Base-by-base conservation (phyloP, 2,113 vertebrate genomes). In the Formicarius rufipectus region DNA sequence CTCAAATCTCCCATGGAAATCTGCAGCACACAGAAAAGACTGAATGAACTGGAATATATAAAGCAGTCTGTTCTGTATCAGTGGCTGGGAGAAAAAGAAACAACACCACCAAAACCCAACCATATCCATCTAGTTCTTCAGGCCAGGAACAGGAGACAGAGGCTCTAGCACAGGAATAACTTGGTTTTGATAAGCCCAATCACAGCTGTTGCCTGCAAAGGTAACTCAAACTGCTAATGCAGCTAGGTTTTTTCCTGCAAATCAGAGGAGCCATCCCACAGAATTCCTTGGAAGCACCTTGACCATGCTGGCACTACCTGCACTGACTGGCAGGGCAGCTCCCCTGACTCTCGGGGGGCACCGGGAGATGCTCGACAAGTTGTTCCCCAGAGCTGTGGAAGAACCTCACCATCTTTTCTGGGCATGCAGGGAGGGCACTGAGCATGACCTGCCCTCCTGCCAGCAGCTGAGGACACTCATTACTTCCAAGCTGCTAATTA, bases 391-490 rank as follows among this genome's bases (percentile, higher is more conserved):
- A 49, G 49, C 27, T 72, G 56, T 28, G 27, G 35, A 59, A 73
- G 27, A 76, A 66, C 40, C 49, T 44, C 10, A 17, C 42, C 39
- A 52, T 11, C 40, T 69, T 58, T 60, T 69, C 72, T 40, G 39
- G 59, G 31, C 37, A 10, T 2, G 24, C 13, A 75, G 66, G 74
- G 42, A 84, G 56, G 18, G 44, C 53, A 63, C 9, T 2, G 16
- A 56, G 52, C 40, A 64, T 0, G 18, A 75, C 19, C 50, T 52
- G 22, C 64, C 55, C 25, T 66, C 23, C 40, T 2, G 37, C 81
- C 77, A 93, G 84, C 84, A 93, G 63, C 45, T 77, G 72, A 63
- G 83, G 35, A 52, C 28, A 60, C 42, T 79, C 45, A 83, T 63
- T 89, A 89, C 21, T 59, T 63, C 68, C 67, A 80, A 80, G 63